Conservation (phyloP, 2,797 vertebrate genomes). For the Carcharodon carcharias region DNA sequence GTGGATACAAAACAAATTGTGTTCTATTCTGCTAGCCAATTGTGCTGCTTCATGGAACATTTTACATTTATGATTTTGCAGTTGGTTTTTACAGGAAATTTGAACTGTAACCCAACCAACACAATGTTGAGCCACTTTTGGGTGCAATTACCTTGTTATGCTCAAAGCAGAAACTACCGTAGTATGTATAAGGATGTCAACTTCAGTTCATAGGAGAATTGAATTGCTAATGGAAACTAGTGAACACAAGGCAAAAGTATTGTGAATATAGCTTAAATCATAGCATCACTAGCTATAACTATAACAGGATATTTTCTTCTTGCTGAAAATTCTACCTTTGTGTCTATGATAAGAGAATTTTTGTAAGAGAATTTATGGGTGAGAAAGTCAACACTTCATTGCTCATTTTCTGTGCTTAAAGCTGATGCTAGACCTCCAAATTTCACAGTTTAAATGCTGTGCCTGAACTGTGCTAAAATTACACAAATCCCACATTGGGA, state of each 20-base stretch:
- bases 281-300: background rate
- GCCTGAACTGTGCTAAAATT: too few relatives aligned
- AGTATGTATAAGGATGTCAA: background rate
- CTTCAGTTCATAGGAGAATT: background rate
- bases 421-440: too few relatives aligned
- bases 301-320: background rate
- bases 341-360: too few relatives aligned
- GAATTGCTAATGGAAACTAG: background rate
- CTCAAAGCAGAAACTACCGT: background rate
- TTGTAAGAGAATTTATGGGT: too few relatives aligned
- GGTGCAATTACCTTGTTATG: background rate
- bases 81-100: background rate
- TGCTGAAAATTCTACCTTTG: too few relatives aligned
- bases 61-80: background rate
- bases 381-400: too few relatives aligned
- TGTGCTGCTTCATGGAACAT: background rate
- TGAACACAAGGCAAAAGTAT: background rate
- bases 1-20: background rate
- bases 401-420: too few relatives aligned
- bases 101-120: background rate
- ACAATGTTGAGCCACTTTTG: background rate
- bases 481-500: background rate
- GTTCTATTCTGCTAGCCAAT: background rate
- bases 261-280: background rate
- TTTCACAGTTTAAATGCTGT: too few relatives aligned